Evolutionary conservation across 2,888 invertebrate species (phyloP).

Genomic region (Thera obeliscata): DNA sequence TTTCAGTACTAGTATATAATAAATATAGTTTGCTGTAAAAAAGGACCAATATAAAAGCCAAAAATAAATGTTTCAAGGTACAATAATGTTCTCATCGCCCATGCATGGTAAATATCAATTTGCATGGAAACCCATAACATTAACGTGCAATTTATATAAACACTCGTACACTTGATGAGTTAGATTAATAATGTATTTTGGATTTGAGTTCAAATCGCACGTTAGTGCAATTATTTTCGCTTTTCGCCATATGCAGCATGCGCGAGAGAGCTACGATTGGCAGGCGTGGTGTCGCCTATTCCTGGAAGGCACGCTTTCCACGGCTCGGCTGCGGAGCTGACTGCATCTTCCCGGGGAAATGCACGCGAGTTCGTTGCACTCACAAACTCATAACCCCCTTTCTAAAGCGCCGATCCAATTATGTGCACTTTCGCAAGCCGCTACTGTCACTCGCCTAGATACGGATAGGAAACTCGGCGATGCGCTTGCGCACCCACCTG

Average conservation of each 20-base stretch:
- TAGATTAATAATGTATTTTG: slow-evolving; percentile 8
- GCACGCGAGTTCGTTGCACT: slow-evolving; percentile 83
- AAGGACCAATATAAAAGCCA: too few species aligned
- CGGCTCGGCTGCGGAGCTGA: slow-evolving; percentile 54
- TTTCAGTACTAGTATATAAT: too few species aligned
- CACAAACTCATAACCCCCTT: slow-evolving; percentile 85
- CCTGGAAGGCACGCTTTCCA: slow-evolving; percentile 81
- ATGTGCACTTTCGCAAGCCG: slow-evolving; percentile 85
- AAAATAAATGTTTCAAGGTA: too few species aligned
- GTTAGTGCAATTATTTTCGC: slow-evolving; percentile 64
- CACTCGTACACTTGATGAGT: too few species aligned
- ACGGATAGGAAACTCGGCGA: slow-evolving; percentile 79
- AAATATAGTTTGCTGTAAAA: too few species aligned
- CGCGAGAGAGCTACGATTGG: slow-evolving; percentile 61
- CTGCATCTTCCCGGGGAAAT: slow-evolving; percentile 82
- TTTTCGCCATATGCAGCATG: slow-evolving; percentile 67
- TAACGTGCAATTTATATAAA: too few species aligned
- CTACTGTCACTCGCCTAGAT: slow-evolving; percentile 84
- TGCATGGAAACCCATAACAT: too few species aligned
- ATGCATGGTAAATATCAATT: too few species aligned
- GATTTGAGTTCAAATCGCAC: slow-evolving; percentile 13
- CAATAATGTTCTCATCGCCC: too few species aligned
- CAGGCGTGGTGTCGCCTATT: slow-evolving; percentile 57
- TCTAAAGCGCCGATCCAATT: slow-evolving; percentile 84
- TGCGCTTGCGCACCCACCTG: slow-evolving; percentile 72